phyloP scores from a whole-genome alignment of 2,113 vertebrate species.

The Phrynosoma platyrhinos region DNA sequence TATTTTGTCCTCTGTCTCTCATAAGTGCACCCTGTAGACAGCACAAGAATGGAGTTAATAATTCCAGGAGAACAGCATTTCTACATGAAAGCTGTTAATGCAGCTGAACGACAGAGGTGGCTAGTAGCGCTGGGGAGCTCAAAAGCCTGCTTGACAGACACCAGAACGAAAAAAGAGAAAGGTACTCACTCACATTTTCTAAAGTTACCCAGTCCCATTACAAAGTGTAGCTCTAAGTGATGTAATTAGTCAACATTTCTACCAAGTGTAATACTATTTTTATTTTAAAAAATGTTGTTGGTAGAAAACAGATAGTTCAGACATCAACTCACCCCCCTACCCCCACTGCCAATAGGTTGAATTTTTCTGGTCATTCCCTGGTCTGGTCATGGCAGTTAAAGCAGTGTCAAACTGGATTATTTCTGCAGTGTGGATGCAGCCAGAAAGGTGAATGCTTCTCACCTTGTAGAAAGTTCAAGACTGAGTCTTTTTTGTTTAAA shows the following conservation, averaged over 20 bases:
- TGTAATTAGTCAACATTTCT: neutral
- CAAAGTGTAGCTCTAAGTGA: neutral
- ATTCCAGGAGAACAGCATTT: slow-evolving; percentile 89
- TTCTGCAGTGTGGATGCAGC: too few relatives aligned
- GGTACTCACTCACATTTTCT: slow-evolving; percentile 65
- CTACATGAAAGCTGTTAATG: slow-evolving; percentile 87
- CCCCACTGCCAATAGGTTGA: neutral
- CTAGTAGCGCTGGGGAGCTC: slow-evolving; percentile 87
- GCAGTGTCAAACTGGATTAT: too few relatives aligned
- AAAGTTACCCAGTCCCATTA: neutral
- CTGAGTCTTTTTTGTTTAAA: neutral
- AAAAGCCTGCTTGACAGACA: slow-evolving; percentile 86
- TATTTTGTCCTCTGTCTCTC: neutral
- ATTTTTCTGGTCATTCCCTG: neutral
- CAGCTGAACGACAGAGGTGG: slow-evolving; percentile 87
- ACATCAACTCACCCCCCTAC: too few relatives aligned
- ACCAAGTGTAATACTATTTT: neutral
- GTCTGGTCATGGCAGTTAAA: too few relatives aligned
- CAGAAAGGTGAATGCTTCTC: neutral
- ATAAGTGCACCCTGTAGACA: slow-evolving; percentile 84
- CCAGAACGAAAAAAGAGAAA: slow-evolving; percentile 87
- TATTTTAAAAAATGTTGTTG: neutral
- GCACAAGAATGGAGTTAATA: slow-evolving; percentile 86
- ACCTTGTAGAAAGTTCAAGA: neutral
- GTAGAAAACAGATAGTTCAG: neutral